A percentile compares a stretch with the other conserved stretches of the same genome.
These are phyloP conservation scores for Emys orbicularis DNA, from an alignment of 2,797 vertebrate species.

Conservation along the genomic window DNA sequence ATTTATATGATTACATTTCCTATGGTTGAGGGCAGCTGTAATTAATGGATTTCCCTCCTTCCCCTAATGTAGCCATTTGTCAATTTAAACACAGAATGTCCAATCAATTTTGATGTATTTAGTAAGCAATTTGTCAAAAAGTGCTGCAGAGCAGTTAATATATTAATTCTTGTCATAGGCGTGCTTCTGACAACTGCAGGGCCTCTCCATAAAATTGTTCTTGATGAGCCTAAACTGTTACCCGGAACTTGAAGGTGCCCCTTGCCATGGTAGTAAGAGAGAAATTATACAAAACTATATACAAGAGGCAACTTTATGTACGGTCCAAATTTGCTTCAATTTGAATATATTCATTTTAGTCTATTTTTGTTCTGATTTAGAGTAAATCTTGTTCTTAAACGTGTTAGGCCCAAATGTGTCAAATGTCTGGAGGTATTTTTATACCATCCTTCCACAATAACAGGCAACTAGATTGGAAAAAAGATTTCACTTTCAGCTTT, in stretches of 20 bases:
- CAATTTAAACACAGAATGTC: constrained; percentile 84
- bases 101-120: constrained; percentile 89
- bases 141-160: constrained; percentile 84
- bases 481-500: neutral
- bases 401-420: fast-evolving
- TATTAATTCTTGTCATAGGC: constrained; percentile 83
- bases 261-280: neutral
- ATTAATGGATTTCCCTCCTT: constrained; percentile 88
- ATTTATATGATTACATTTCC: constrained; percentile 87
- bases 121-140: constrained; percentile 87
- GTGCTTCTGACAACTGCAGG: constrained; percentile 74
- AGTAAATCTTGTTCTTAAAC: neutral
- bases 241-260: constrained; percentile 35
- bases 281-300: neutral
- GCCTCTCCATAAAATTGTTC: constrained; percentile 54
- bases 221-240: constrained; percentile 62
- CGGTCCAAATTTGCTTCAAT: neutral
- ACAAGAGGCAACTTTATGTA: neutral
- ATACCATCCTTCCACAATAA: neutral
- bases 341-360: fast-evolving
- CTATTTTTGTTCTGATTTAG: neutral
- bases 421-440: neutral
- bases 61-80: constrained; percentile 87
- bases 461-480: neutral
- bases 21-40: constrained; percentile 83